phyloP scores from a whole-genome alignment of 35 echinoderm and acorn worm species.

The Holothuria glaberrima region DNA sequence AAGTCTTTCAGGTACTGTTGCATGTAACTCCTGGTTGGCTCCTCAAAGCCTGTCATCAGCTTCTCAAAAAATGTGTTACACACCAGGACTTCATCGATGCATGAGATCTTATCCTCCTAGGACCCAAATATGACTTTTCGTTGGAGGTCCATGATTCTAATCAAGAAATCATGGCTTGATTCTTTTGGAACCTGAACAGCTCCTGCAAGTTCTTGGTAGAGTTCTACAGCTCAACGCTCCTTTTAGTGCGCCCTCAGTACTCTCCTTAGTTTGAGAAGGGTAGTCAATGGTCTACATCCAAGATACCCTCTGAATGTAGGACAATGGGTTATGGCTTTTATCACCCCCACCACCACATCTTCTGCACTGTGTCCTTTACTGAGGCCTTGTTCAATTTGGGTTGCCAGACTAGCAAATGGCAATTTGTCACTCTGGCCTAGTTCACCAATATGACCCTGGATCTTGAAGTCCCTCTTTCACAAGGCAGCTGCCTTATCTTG shows the following conservation, averaged over 20 bases:
- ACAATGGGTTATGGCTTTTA: constrained; percentile 14
- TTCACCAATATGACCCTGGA: constrained; percentile 64
- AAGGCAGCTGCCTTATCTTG: constrained; percentile 11
- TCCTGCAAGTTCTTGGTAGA: constrained; percentile 63
- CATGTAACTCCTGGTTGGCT: constrained; percentile 22
- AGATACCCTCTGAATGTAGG: too few relatives aligned
- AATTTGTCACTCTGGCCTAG: constrained; percentile 57
- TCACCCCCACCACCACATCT: constrained; percentile 48
- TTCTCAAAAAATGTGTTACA: constrained; percentile 60
- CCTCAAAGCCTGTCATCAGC: constrained; percentile 55
- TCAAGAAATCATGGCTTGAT: constrained; percentile 46
- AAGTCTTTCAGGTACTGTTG: constrained; percentile 4
- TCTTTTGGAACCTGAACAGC: constrained; percentile 49
- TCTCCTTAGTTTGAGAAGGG: constrained; percentile 33
- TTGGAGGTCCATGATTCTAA: constrained; percentile 59
- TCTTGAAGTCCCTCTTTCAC: constrained; percentile 13
- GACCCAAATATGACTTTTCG: constrained; percentile 72
- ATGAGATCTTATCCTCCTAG: constrained; percentile 24
- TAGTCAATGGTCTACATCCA: not conserved
- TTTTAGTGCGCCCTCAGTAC: constrained; percentile 66
- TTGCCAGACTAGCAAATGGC: constrained; percentile 53
- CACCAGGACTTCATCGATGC: constrained; percentile 34
- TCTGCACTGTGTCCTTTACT: constrained; percentile 18
- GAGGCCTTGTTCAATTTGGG: constrained; percentile 61
- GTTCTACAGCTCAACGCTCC: constrained; percentile 59